phyloP scores from a whole-genome alignment of 2,888 invertebrate genomes.

The Penaeus monodon region DNA sequence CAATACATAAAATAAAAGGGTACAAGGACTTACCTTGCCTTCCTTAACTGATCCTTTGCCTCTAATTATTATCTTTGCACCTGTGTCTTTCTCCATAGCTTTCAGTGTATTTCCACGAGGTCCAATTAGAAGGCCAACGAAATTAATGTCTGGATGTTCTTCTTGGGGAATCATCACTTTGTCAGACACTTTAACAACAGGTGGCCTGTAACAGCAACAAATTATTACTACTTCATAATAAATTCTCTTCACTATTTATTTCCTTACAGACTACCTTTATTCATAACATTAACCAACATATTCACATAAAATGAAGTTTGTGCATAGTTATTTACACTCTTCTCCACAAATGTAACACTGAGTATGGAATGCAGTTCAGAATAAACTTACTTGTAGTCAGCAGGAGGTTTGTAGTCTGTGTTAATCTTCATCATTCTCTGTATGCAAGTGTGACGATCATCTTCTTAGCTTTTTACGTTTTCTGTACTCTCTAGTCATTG shows the following conservation, averaged over 20 bases:
- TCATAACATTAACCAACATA: no score
- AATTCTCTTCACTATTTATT: no score
- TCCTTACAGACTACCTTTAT: no score
- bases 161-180: constrained; percentile 99
- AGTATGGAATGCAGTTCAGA: neutral
- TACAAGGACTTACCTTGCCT: constrained; percentile 79
- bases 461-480: constrained; percentile 95
- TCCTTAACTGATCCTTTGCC: constrained; percentile 99
- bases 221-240: neutral
- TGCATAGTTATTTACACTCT: neutral
- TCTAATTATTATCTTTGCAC: constrained; percentile 97
- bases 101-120: constrained; percentile 99
- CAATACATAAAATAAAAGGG: neutral
- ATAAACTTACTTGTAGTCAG: constrained; percentile 91
- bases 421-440: constrained; percentile 87
- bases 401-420: constrained; percentile 97
- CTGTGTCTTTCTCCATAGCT: constrained; percentile 95
- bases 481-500: constrained; percentile 97
- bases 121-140: constrained; percentile 97
- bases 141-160: constrained; percentile 99
- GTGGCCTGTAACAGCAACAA: constrained; percentile 79
- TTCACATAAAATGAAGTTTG: neutral
- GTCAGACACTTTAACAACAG: constrained; percentile 95
- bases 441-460: constrained; percentile 95
- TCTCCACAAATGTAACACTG: neutral